These are phyloP conservation scores for Ophiodon elongatus DNA, from an alignment of 2,113 vertebrate genomes.

Conservation along the genomic window DNA sequence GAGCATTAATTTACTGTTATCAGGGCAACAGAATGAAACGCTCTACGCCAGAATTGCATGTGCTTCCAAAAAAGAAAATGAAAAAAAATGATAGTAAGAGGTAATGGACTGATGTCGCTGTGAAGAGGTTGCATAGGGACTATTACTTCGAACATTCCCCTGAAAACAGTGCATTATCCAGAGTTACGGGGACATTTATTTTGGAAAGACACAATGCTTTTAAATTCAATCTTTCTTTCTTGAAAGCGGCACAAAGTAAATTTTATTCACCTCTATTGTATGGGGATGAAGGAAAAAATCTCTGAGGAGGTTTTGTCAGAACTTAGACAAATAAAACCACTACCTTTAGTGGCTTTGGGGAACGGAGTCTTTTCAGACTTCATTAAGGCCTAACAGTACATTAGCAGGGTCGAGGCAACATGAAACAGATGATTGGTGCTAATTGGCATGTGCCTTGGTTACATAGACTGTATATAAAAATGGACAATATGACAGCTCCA, in stretches of 20 bases:
- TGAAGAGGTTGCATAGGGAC: not conserved
- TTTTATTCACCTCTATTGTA: not conserved
- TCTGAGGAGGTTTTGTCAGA: not conserved
- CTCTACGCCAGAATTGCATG: not conserved
- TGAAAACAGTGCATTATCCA: conserved; percentile 3
- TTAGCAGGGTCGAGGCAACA: not conserved
- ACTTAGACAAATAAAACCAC: not conserved
- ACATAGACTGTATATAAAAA: not conserved
- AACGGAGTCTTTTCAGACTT: not conserved
- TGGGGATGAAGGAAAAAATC: not conserved
- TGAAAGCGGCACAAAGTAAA: not conserved
- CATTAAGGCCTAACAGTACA: not conserved
- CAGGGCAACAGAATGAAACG: not conserved
- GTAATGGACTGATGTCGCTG: not conserved
- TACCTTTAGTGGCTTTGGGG: not conserved
- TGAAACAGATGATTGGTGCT: not conserved
- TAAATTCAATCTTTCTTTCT: not conserved
- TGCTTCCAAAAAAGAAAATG: not conserved
- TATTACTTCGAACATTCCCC: not conserved
- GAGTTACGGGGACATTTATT: not conserved
- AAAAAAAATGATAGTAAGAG: not conserved
- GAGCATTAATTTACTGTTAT: not conserved
- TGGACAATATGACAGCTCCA: not conserved
- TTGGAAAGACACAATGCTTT: not conserved
- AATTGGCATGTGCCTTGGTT: not conserved